These are phyloP conservation scores for Oncorhynchus masou DNA, from an alignment of 2,113 vertebrate species.

Conservation along the genomic window DNA sequence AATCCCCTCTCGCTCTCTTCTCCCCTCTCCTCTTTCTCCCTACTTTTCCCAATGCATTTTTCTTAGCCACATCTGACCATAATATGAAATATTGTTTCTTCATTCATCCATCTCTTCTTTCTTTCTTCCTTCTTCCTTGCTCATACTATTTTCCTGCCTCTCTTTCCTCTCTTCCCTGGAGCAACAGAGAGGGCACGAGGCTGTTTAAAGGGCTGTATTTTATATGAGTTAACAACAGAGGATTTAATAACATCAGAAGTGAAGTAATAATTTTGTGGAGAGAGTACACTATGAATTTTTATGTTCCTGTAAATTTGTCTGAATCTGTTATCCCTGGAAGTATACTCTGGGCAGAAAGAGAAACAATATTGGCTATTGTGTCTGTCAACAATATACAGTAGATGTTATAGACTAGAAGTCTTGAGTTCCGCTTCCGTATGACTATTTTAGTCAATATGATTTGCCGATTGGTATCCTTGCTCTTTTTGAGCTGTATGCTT, in stretches of 20 bases:
- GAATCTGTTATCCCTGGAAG: constrained; percentile 26
- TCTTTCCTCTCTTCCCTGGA: constrained; percentile 32
- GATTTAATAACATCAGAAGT: constrained; percentile 42
- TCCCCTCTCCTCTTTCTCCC: constrained; percentile 22
- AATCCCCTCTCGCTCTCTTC: background rate
- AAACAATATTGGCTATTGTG: constrained; percentile 15
- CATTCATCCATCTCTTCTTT: background rate
- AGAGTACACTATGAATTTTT: constrained; percentile 28
- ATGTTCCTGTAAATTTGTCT: constrained; percentile 48
- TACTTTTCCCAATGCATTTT: background rate
- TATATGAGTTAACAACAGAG: constrained; percentile 29
- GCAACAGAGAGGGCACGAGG: constrained; percentile 8
- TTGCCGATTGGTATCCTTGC: constrained; percentile 7
- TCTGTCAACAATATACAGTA: constrained; percentile 17
- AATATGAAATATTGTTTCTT: too few species aligned
- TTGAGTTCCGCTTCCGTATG: too few species aligned
- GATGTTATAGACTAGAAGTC: constrained; percentile 24
- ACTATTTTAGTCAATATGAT: constrained; percentile 36
- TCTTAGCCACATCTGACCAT: too few species aligned
- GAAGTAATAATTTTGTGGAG: constrained; percentile 38
- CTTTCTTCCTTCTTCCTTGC: constrained; percentile 21
- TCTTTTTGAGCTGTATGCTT: constrained; percentile 45
- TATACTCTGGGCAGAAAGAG: constrained; percentile 4
- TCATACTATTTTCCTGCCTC: background rate
- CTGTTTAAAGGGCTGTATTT: constrained; percentile 26